Evolutionary conservation across 2,888 invertebrate genomes (phyloP).

Genomic region (Steromphala cineraria): DNA sequence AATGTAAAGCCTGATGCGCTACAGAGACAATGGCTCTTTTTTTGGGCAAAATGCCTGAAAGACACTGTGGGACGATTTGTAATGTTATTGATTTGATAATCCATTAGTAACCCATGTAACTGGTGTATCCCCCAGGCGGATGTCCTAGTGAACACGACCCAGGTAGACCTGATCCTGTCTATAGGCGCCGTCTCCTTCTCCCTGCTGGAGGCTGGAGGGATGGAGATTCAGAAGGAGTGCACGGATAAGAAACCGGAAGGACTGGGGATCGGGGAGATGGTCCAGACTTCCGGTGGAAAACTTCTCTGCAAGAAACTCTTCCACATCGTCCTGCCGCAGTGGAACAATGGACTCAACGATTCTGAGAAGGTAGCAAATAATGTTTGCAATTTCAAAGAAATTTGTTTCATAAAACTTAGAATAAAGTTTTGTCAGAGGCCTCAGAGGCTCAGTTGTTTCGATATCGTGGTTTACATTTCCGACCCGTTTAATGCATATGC

Average conservation of each 20-base stretch:
- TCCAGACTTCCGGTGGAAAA: not conserved
- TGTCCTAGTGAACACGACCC: slow-evolving; percentile 44
- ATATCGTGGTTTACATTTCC: no score
- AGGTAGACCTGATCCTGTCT: slow-evolving; percentile 32
- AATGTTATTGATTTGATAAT: no score
- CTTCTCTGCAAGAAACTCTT: not conserved
- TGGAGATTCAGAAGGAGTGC: slow-evolving; percentile 32
- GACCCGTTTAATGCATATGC: no score
- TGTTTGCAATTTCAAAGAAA: no score
- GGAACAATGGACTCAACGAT: not conserved
- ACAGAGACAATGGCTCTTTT: no score
- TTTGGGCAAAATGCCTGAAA: no score
- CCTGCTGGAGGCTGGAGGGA: slow-evolving; percentile 37
- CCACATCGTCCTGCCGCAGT: not conserved
- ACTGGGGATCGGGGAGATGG: slow-evolving; percentile 27
- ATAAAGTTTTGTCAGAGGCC: no score
- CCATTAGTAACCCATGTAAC: no score
- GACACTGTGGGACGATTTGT: no score
- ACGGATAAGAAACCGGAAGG: slow-evolving; percentile 29
- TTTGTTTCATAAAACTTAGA: no score
- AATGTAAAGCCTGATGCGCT: no score
- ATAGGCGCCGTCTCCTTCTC: slow-evolving; percentile 38
- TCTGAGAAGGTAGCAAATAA: not conserved
- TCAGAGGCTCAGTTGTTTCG: no score
- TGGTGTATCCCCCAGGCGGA: slow-evolving; percentile 40